Base-by-base conservation (phyloP, 2,888 invertebrate species). In the Polyommatus icarus region DNA sequence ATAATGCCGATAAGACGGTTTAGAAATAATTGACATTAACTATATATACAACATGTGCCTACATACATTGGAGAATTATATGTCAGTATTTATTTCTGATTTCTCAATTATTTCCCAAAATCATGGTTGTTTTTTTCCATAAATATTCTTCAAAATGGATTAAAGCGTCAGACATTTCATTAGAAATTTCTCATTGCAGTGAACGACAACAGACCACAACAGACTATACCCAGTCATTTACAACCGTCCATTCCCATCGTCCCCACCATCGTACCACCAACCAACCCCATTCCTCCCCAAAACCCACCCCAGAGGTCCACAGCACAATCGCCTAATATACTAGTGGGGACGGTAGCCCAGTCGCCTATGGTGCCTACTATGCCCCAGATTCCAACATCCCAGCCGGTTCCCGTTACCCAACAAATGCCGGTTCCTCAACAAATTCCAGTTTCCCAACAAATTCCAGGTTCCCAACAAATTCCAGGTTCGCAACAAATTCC, bases 191-290 rank as follows among this genome's bases (percentile, higher is more conserved):
- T 76, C 5, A 36, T 86, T 89, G 18, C 89, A 91, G 92, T 87
- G 15, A 86, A 89, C 83, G 91, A 91, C 85, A 86, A 87, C 82
- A 86, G 85, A 76, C 85, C 91, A 0, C 78, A 87, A 0, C 81
- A 89, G 1, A 84, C 73, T 78, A 79, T 87, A 8, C 87, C 89
- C 6, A 82, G 84, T 71, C 89, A 88, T 84, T 85, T 89, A 87
- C 90, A 90, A 80, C 86, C 90, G 0, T 80, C 87, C 1, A 82
- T 89, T 6, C 89, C 89, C 0, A 78, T 87, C 1, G 81, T 90
- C 24, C 91, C 91, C n/a, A 88, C 89, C 50, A 84, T 91, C 8
- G 80, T 91, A 71, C 91, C 92, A 12, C 82, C 87, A 54, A 80
- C 83, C 84, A 87, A 86, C 84, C 85, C 86, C 76, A 83, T 87